Base-by-base conservation (phyloP, 2,888 invertebrate species). In the Lydus trimaculatus region DNA sequence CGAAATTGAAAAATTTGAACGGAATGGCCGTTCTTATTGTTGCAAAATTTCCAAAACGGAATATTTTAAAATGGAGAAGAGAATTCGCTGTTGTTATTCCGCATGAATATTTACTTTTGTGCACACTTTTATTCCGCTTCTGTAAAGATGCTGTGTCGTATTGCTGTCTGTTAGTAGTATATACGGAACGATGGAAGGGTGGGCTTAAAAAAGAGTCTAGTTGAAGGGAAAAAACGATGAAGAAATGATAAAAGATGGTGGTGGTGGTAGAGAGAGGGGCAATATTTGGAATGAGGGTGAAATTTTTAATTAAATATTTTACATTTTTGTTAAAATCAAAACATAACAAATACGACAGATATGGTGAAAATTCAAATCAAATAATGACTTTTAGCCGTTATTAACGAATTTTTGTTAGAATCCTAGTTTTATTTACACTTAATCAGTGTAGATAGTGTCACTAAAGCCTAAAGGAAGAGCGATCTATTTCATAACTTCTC, bases 1-100 rank as follows among this genome's bases (percentile, higher is more conserved):
- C n/a, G 17, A 81, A 82, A 80, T 81, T 82, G 81, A 80, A 82
- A 82, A 82, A 82, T 82, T 81, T 81, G 81, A 82, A 78, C 75
- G 80, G 76, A 81, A 81, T 81, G 78, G 80, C 79, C 79, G 80
- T 79, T 81, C 81, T 81, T 81, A 82, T 82, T 81, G 77, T 79
- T 76, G 77, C 79, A 81, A 80, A 80, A 43, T 43, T 81, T 79
- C n/a, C 79, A 81, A 80, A 81, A 80, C 78, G 75, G 79, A 79
- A 80, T 80, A 80, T 80, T 79, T 80, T 79, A 80, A 78, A 79
- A 69, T 65, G 69, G 64, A 48, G 67, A 70, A 70, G 64, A 48
- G 67, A 70, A 70, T 70, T 70, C 67, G 64, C 70, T 70, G 67
- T 70, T 66, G 48, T 48, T 70, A 70, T 70, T 70, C 70, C 59